phyloP scores from a whole-genome alignment of 2,797 vertebrate species.

The Chromis chromis region DNA sequence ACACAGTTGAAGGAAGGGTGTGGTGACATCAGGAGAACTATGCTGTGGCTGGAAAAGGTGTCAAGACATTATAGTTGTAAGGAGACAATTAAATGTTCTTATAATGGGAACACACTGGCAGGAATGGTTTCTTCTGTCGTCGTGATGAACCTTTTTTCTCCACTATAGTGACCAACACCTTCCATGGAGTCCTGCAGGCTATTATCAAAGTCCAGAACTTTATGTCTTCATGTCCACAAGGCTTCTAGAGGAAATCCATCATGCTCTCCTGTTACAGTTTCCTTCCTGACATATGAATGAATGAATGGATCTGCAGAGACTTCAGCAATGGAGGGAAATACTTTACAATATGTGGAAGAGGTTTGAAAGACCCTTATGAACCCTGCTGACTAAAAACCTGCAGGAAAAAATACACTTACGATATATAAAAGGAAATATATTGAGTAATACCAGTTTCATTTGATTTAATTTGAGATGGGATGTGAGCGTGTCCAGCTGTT shows the following conservation, averaged over 20 bases:
- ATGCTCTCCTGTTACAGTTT: not conserved
- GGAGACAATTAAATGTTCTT: not conserved
- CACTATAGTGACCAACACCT: not conserved
- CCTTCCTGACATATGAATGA: conserved; percentile 1
- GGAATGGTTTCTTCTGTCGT: not conserved
- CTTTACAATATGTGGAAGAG: not conserved
- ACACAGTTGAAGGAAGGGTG: not conserved
- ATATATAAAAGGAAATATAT: too few species aligned
- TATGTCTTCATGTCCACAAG: not conserved
- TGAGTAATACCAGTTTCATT: not conserved
- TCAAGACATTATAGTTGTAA: not conserved
- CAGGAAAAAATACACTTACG: not conserved
- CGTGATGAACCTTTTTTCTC: not conserved
- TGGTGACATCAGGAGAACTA: not conserved
- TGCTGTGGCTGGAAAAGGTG: not conserved
- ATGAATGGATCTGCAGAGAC: too few species aligned
- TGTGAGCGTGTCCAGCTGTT: not conserved
- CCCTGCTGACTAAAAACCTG: not conserved
- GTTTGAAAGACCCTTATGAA: not conserved
- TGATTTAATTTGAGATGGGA: not conserved
- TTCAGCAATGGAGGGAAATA: not conserved
- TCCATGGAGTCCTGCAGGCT: not conserved
- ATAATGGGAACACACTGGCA: not conserved
- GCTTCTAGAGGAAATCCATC: not conserved
- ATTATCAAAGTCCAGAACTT: not conserved